phyloP scores from a whole-genome alignment of 2,113 vertebrate species.

The Athene noctua region DNA sequence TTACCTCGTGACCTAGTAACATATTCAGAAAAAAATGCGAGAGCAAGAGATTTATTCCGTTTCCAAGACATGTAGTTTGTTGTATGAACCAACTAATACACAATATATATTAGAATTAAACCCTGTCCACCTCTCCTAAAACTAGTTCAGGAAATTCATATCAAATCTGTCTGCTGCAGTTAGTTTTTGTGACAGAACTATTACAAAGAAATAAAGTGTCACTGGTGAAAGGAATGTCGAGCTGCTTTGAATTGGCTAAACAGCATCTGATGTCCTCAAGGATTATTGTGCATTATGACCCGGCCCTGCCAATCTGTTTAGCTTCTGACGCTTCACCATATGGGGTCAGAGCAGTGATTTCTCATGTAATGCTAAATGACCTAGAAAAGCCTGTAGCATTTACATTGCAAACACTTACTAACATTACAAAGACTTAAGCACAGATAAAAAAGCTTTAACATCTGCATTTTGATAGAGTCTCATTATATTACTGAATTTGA shows the following conservation, averaged over 20 bases:
- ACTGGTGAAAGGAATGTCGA: slow-evolving; percentile 69
- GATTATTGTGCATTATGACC: slow-evolving; percentile 65
- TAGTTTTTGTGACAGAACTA: slow-evolving; percentile 61
- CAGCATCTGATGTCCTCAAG: slow-evolving; percentile 68
- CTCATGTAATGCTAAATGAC: slow-evolving; percentile 65
- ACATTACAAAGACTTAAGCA: neutral
- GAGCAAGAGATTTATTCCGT: neutral
- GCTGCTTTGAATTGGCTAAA: slow-evolving; percentile 68
- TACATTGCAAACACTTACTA: slow-evolving; percentile 31
- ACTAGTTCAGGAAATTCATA: slow-evolving; percentile 47
- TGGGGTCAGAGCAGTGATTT: slow-evolving; percentile 69
- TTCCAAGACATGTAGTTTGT: neutral
- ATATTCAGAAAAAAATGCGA: neutral
- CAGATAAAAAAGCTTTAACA: neutral
- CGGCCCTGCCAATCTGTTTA: slow-evolving; percentile 70
- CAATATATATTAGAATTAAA: slow-evolving; percentile 47
- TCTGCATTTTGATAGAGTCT: neutral
- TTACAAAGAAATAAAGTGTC: slow-evolving; percentile 64
- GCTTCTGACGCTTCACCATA: slow-evolving; percentile 67
- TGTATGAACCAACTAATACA: neutral
- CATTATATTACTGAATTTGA: neutral
- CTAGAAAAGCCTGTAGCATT: slow-evolving; percentile 70
- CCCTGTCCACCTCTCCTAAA: slow-evolving; percentile 36
- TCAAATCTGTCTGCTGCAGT: slow-evolving; percentile 47
- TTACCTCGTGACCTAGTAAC: neutral